A percentile compares a stretch with the other conserved stretches of the same genome.
These are phyloP conservation scores for Drosophila recens DNA, from an alignment of 2,888 invertebrate species.

Conservation along the genomic window DNA sequence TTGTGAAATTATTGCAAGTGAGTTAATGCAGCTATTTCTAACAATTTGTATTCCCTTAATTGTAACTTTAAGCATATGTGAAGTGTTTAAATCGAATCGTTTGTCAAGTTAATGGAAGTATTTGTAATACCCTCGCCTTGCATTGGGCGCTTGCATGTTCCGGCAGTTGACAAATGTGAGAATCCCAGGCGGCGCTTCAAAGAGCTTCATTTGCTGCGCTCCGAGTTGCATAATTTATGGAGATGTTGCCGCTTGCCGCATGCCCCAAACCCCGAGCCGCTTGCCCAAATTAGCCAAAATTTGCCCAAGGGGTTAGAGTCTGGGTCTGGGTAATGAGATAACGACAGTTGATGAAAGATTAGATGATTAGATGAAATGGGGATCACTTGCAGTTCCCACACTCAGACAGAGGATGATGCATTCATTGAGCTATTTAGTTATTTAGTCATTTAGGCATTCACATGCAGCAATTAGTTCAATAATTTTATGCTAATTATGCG, in stretches of 20 bases:
- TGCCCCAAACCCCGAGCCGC: conserved; percentile 17
- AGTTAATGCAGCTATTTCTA: background rate
- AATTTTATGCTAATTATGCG: conserved; percentile 72
- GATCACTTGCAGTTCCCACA: conserved; percentile 73
- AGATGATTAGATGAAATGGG: conserved; percentile 28
- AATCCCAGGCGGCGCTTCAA: conserved; percentile 72
- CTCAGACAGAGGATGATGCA: conserved; percentile 12
- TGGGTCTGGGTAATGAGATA: conserved; percentile 51
- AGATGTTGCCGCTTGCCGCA: conserved; percentile 26
- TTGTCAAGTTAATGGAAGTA: conserved; percentile 9
- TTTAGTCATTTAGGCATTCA: conserved; percentile 52
- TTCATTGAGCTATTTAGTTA: conserved; percentile 35
- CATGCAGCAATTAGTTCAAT: conserved; percentile 76
- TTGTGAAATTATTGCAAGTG: too few relatives aligned
- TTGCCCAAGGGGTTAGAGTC: conserved; percentile 34
- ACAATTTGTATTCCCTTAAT: background rate
- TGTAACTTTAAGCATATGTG: background rate
- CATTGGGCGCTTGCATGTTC: conserved; percentile 18
- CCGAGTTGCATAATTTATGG: conserved; percentile 72
- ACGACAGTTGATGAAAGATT: conserved; percentile 55
- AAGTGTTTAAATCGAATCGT: background rate
- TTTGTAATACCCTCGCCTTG: conserved; percentile 8
- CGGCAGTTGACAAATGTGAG: conserved; percentile 73
- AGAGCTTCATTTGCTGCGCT: conserved; percentile 37
- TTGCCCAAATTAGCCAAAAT: conserved; percentile 73